Evolutionary conservation across 2,113 vertebrate species (phyloP), one percentile per base, ranked within the genome.

Genomic region (Dunckerocampus dactyliophorus): DNA sequence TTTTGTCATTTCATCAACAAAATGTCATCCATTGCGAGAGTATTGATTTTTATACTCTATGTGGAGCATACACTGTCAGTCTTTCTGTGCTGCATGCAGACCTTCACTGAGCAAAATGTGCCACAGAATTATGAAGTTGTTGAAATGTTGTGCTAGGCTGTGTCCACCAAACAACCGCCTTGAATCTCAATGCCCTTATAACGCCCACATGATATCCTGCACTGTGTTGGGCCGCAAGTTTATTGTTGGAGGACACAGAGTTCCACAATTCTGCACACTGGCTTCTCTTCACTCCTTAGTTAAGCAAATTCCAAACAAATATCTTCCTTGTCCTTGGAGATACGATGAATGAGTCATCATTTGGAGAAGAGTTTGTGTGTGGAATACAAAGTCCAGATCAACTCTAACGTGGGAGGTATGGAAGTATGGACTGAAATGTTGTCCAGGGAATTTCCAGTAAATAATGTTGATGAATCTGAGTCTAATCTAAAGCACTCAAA

Each of bases 221-320:
- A 28, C 24, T 2, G 8, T 39, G 8, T 39, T 39, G 10, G 11
- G 9, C 11, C 11, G 8, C 8, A 17, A 47, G 46, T 24, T 16
- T 6, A 16, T 61, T 48, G 47, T 57, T 21, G 50, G 61, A 79
- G 71, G 52, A 52, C 52, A 47, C 49, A 1, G 21, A 65, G 55
- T 57, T 42, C 56, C n/a, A 14, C 39, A 22, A 3, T n/a, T 42
- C 45, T 47, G 43, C 17, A 19, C 14, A 5, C 24, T 28, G 24
- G 24, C 24, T 28, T 52, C 39, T 52, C 56, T 53, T n/a, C 22
- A 34, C 42, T 59, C 24, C 9, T 10, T 67, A 71, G 65, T 82
- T 65, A 75, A 64, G 22, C 65, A 65, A 65, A 76, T 39, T 47
- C 52, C 17, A 55, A 54, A 59, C 22, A 65, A 72, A 67, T 43